Base-by-base conservation (phyloP, 2,888 invertebrate genomes). In the Drosophila lutescens region DNA sequence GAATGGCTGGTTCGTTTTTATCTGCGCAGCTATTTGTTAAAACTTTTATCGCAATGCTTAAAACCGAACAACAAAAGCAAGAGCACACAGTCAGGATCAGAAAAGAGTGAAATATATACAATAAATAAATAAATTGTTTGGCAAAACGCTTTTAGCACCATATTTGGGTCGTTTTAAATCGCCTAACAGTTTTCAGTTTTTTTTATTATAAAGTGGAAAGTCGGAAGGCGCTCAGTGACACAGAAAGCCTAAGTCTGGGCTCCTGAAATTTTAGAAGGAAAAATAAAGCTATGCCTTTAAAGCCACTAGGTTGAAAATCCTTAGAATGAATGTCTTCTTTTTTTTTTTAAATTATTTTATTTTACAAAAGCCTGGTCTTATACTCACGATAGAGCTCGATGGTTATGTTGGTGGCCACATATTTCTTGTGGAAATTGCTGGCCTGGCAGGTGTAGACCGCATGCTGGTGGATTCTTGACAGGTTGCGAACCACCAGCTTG, bases 401-500 rank as follows among this genome's bases (percentile, higher is more conserved):
- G 79, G 95, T 94, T 66, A 96, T 94, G 72, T 94, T 94, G 40
- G 95, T 94, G 32, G 95, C 93, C 58, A 95, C 94, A 55, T 95
- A 95, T 89, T 92, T 92, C 87, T 92, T 92, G 83, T 91, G 92
- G 75, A 92, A 92, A 89, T 96, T 96, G 83, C 95, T 94, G 32
- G 96, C 96, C 92, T 96, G 95, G 91, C 96, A 96, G 70, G 95
- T 95, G 92, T 95, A 96, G 77, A 94, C 93, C 68, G 95, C 95
- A 91, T 95, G 95, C 78, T 96, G 94, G 92, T 96, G 95, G 72
- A 94, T 93, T 82, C 96, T 93, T 84, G 94, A 93, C 81, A 96
- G 93, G 79, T 94, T 93, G 70, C 92, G 93, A 68, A 95, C 93
- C 82, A 93, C 90, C 81, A 95, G 93, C 84, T 94, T 94, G 91